Base-by-base conservation (phyloP, 2,797 vertebrate genomes). In the Heterohyrax brucei region DNA sequence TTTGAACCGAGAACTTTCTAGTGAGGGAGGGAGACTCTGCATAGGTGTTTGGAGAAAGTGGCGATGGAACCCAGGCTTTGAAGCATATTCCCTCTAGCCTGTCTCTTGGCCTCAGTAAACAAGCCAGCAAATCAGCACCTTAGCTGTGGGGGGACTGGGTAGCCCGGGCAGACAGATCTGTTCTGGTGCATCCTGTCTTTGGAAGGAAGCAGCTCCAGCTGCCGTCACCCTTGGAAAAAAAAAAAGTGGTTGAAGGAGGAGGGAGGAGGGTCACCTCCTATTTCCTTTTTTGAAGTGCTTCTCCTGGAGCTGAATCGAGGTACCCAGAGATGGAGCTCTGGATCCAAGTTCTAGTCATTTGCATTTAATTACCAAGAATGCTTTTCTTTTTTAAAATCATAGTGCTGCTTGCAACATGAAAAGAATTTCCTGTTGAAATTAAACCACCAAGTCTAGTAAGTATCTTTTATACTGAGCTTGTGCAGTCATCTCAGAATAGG, bases 331-430 rank as follows among this genome's bases (percentile, higher is more conserved):
- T 18, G 56, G 61, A 83, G 62, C 87, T 53, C 73, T 79, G 96
- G 80, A 70, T 95, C 68, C 30, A 64, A 68, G 64, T 78, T 80
- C 83, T 46, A 53, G 48, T 81, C 50, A 94, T 96, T 96, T 96
- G 94, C 93, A 96, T 94, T 79, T 86, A 92, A 61, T 97, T 96
- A 95, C 72, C 10, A 91, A 96, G 94, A 96, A 81, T 76, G 70
- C 44, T 85, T 93, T 59, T 93, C 85, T 92, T 80, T 87, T 95
- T 89, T 72, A 93, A 95, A 96, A 95, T 87, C 82, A 66, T 44
- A 96, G 48, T 87, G 89, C 78, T 85, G 61, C 59, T 94, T 87
- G n/a, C 70, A 85, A 53, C 95, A 94, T 96, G 95, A 73, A 94
- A 91, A 95, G 95, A 96, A 80, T n/a, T 53, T 88, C 68, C 86